Evolutionary conservation across 2,797 vertebrate species (phyloP).

Genomic region (Galaxias olidus): DNA sequence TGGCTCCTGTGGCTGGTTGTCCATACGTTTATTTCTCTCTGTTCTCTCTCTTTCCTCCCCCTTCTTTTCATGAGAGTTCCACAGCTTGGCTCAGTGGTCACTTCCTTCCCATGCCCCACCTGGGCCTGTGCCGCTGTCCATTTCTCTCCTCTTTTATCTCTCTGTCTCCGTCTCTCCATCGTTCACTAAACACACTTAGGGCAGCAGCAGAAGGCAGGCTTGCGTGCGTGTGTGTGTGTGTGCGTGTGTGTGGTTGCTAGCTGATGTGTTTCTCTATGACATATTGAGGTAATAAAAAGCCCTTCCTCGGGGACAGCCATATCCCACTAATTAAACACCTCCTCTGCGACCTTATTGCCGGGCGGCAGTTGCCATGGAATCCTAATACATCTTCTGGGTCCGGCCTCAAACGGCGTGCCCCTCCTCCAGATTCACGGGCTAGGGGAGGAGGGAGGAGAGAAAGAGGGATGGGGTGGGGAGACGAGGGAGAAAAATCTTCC

Average conservation of each 20-base stretch:
- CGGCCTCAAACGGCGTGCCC: conserved; percentile 64
- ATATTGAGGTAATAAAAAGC: conserved; percentile 81
- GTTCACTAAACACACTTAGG: conserved; percentile 3
- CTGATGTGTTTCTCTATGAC: conserved; percentile 67
- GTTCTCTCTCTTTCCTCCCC: conserved; percentile 17
- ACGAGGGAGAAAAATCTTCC: conserved; percentile 64
- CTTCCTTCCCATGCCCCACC: too few relatives aligned
- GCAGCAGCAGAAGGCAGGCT: not conserved
- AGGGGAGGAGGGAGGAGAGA: conserved; percentile 5
- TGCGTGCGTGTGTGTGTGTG: not conserved
- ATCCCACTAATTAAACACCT: conserved; percentile 82
- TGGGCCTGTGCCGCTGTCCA: not conserved
- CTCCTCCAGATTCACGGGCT: conserved; percentile 52
- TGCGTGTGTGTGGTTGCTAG: conserved; percentile 26
- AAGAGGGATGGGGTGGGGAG: conserved; percentile 5
- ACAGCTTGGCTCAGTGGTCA: not conserved
- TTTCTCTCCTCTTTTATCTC: not conserved
- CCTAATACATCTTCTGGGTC: conserved; percentile 56
- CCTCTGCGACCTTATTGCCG: conserved; percentile 68
- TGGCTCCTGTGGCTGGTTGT: conserved; percentile 35
- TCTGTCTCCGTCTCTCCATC: not conserved
- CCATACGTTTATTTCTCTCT: conserved; percentile 32
- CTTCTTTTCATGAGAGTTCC: conserved; percentile 1
- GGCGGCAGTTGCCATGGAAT: conserved; percentile 64
- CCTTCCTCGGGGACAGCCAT: conserved; percentile 67